Evolutionary conservation across 2,113 vertebrate genomes (phyloP).

Genomic region (Peromyscus polionotus): DNA sequence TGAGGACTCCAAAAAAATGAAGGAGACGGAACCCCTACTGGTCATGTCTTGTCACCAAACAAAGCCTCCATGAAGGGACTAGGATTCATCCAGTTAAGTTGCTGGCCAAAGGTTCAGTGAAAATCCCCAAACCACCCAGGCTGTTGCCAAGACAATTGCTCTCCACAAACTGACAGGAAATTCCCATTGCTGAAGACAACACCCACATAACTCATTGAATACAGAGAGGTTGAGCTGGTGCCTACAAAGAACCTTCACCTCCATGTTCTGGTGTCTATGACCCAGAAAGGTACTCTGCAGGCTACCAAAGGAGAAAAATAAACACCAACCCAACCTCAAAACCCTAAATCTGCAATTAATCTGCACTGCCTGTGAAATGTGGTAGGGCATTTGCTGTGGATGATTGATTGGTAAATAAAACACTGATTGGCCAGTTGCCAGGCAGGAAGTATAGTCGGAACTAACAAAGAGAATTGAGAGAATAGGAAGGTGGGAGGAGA

Average conservation of each 20-base stretch:
- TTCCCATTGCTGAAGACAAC: neutral
- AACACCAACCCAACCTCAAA: neutral
- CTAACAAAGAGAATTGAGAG: too few species aligned
- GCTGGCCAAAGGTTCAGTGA: neutral
- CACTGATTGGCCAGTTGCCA: too few species aligned
- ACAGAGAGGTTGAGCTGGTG: neutral
- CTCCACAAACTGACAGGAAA: neutral
- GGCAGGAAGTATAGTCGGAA: too few species aligned
- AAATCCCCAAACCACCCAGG: neutral
- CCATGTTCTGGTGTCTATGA: neutral
- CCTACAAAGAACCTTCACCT: neutral
- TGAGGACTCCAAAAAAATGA: neutral
- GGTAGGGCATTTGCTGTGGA: too few species aligned
- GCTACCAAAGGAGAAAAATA: neutral
- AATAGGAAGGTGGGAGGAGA: too few species aligned
- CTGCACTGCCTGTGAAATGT: neutral
- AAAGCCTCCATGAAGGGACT: neutral
- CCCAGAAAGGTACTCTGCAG: neutral
- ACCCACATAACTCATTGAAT: neutral
- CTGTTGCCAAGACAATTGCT: neutral
- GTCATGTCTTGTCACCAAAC: neutral
- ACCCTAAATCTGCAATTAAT: neutral
- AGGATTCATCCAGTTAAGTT: neutral
- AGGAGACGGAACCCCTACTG: neutral
- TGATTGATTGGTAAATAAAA: too few species aligned